Evolutionary conservation across 1,140 invertebrate genomes (phyloP).

Genomic region (Metaphire vulgaris): DNA sequence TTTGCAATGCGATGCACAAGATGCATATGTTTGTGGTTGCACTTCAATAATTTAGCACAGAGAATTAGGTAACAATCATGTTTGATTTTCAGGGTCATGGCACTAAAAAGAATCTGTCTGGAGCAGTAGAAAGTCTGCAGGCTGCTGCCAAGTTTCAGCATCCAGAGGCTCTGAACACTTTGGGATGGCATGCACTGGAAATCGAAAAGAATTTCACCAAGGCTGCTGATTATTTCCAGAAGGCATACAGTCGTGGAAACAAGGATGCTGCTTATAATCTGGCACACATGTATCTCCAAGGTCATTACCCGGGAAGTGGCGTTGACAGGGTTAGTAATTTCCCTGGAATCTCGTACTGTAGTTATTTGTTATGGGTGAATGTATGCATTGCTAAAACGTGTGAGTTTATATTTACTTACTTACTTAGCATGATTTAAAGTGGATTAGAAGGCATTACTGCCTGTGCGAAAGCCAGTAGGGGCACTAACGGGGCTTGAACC

Average conservation of each 20-base stretch:
- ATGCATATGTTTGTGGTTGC: no score
- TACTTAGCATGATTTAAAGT: no score
- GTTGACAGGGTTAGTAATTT: conserved; percentile 35
- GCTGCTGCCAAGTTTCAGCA: conserved; percentile 33
- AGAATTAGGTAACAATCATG: no score
- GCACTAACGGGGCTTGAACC: no score
- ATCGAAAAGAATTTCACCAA: conserved; percentile 36
- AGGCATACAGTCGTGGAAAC: conserved; percentile 35
- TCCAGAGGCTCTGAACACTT: conserved; percentile 38
- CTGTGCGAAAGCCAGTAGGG: no score
- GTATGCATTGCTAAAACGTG: no score
- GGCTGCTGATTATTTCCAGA: conserved; percentile 37
- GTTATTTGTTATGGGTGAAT: no score
- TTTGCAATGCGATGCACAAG: no score
- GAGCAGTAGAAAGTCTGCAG: conserved; percentile 32
- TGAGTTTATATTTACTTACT: no score
- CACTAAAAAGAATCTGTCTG: conserved; percentile 33
- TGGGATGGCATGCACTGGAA: conserved; percentile 44
- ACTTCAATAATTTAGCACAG: no score
- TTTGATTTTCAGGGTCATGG: conserved; percentile 39
- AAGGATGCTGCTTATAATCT: conserved; percentile 43
- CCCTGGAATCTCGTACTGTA: no score
- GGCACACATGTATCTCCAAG: conserved; percentile 38
- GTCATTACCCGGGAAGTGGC: conserved; percentile 33
- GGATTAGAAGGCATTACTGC: no score